Conservation (phyloP, 1,140 invertebrate genomes). For the Bombus picipes region DNA sequence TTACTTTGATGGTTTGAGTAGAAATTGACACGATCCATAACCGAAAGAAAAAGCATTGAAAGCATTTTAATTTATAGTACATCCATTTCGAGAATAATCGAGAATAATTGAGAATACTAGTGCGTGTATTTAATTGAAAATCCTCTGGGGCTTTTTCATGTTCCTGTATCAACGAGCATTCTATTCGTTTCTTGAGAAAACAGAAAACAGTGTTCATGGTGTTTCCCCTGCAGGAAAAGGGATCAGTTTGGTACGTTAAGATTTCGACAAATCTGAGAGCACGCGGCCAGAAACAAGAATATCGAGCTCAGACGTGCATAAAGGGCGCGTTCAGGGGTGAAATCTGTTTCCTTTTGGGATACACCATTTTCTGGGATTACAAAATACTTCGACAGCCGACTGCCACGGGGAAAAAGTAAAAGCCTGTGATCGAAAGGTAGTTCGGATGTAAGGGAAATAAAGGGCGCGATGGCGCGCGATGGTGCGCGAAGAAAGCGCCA, state of each 20-base stretch:
- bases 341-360: slow-evolving; percentile 65
- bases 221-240: too few species aligned
- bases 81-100: background rate
- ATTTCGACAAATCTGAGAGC: slow-evolving; percentile 18
- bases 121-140: background rate
- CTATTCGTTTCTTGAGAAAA: background rate
- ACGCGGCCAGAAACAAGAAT: slow-evolving; percentile 45
- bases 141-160: background rate
- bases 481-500: slow-evolving; percentile 47
- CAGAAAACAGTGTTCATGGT: background rate
- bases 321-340: slow-evolving; percentile 50
- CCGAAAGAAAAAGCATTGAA: background rate
- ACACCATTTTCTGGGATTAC: slow-evolving; percentile 66
- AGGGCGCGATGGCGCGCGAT: slow-evolving; percentile 55
- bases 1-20: background rate
- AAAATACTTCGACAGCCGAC: slow-evolving; percentile 65
- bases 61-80: background rate
- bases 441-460: slow-evolving; percentile 64
- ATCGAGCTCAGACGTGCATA: slow-evolving; percentile 49
- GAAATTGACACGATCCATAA: background rate
- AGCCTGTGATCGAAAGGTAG: slow-evolving; percentile 59
- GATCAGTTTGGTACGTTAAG: background rate
- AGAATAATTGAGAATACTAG: background rate
- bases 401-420: slow-evolving; percentile 55
- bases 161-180: background rate